These are phyloP conservation scores for Gopherus flavomarginatus DNA, from an alignment of 2,113 vertebrate genomes.

Conservation along the genomic window DNA sequence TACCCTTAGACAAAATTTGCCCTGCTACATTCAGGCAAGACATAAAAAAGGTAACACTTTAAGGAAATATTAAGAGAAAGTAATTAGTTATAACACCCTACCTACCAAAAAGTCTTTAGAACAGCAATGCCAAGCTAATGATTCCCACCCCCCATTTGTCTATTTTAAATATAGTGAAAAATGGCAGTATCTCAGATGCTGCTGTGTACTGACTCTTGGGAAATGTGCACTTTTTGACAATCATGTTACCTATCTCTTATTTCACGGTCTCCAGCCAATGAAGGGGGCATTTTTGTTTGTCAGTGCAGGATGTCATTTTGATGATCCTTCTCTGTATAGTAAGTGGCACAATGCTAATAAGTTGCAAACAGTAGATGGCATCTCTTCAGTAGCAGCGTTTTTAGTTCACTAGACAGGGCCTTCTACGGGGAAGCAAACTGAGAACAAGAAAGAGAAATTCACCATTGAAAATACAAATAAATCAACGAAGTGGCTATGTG, in stretches of 20 bases:
- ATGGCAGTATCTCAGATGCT: no score
- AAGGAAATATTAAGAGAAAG: background rate
- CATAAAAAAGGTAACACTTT: accelerated
- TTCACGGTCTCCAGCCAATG: background rate
- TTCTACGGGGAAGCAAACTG: background rate
- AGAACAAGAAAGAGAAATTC: background rate
- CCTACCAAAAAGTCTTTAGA: background rate
- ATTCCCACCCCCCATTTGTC: background rate
- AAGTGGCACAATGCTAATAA: background rate
- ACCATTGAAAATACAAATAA: background rate
- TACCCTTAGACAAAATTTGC: background rate
- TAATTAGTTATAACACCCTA: background rate
- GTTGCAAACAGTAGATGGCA: background rate
- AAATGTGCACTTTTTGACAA: background rate
- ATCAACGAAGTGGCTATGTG: background rate
- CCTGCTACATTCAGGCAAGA: background rate
- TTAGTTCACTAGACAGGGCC: background rate
- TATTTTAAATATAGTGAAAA: background rate
- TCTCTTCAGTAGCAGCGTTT: background rate
- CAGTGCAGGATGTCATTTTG: background rate
- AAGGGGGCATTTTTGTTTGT: background rate
- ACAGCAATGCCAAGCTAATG: accelerated
- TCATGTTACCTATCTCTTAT: background rate
- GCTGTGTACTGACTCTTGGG: background rate
- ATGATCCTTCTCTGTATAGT: background rate